Percentiles rank a stretch among this genome's conserved stretches.
These are phyloP conservation scores for Xenopus borealis DNA, from an alignment of 2,113 vertebrate genomes.

Conservation along the genomic window DNA sequence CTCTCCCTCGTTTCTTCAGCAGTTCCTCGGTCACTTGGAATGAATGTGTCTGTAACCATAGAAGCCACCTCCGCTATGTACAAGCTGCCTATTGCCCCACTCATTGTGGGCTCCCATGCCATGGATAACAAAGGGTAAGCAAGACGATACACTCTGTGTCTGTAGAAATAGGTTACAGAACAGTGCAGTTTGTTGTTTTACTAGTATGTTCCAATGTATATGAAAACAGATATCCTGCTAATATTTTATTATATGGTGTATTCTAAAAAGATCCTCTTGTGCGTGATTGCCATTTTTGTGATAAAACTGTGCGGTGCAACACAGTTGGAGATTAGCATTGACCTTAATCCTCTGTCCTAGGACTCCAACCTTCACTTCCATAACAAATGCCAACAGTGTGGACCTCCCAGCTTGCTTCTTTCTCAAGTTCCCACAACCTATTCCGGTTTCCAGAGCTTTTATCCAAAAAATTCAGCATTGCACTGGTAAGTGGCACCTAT, in stretches of 20 bases:
- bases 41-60: conserved; percentile 87
- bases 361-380: conserved; percentile 88
- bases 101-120: conserved; percentile 94
- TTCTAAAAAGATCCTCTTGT: no score
- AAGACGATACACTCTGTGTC: background rate
- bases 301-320: no score
- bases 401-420: conserved; percentile 96
- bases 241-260: no score
- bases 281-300: no score
- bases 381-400: conserved; percentile 95
- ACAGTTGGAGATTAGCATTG: no score
- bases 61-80: conserved; percentile 86
- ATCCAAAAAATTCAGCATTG: conserved; percentile 86
- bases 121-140: conserved; percentile 94
- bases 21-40: conserved; percentile 86
- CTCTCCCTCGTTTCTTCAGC: conserved; percentile 3
- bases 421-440: conserved; percentile 88
- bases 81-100: conserved; percentile 92
- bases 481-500: conserved; percentile 71
- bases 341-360: conserved; percentile 44
- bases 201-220: no score
- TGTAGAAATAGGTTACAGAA: no score
- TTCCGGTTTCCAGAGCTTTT: conserved; percentile 88
- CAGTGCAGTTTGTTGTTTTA: no score
- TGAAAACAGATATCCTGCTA: no score